A percentile compares a stretch with the other conserved stretches of the same genome.
phyloP scores from a whole-genome alignment of 1,140 invertebrate species.

The Drosophila dunni region DNA sequence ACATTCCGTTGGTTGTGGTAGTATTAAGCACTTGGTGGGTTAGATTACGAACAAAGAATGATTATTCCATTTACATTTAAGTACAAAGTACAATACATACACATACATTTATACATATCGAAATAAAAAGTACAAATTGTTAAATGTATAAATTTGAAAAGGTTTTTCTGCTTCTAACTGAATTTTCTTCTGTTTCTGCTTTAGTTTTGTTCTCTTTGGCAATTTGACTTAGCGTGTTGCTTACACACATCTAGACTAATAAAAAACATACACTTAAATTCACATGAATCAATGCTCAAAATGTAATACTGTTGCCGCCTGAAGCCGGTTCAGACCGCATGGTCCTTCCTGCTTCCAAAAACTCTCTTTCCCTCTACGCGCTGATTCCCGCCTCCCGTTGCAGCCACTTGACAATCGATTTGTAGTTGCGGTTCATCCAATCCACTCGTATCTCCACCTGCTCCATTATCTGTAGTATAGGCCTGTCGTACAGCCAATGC shows the following conservation, averaged over 20 bases:
- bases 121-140: conserved; percentile 68
- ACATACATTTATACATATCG: conserved; percentile 44
- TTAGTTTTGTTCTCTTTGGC: conserved; percentile 30
- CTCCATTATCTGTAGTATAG: conserved; percentile 91
- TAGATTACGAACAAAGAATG: conserved; percentile 38
- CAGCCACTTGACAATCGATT: conserved; percentile 90
- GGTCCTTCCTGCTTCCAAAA: neutral
- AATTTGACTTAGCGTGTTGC: conserved; percentile 50
- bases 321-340: conserved; percentile 50
- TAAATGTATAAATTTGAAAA: conserved; percentile 46
- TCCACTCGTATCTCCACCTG: conserved; percentile 91
- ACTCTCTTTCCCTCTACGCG: neutral
- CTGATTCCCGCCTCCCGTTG: conserved; percentile 44
- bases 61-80: conserved; percentile 73
- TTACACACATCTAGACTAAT: conserved; percentile 27
- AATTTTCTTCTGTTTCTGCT: neutral
- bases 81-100: conserved; percentile 64
- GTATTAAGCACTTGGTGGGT: conserved; percentile 18
- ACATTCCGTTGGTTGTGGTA: conserved; percentile 31
- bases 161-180: conserved; percentile 19
- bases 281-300: conserved; percentile 54
- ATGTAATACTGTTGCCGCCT: conserved; percentile 67
- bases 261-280: conserved; percentile 58
- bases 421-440: conserved; percentile 92
- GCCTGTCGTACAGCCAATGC: conserved; percentile 88